These are phyloP conservation scores for Clarias laeviceps DNA, from an alignment of 2,797 vertebrate species.

Conservation along the genomic window DNA sequence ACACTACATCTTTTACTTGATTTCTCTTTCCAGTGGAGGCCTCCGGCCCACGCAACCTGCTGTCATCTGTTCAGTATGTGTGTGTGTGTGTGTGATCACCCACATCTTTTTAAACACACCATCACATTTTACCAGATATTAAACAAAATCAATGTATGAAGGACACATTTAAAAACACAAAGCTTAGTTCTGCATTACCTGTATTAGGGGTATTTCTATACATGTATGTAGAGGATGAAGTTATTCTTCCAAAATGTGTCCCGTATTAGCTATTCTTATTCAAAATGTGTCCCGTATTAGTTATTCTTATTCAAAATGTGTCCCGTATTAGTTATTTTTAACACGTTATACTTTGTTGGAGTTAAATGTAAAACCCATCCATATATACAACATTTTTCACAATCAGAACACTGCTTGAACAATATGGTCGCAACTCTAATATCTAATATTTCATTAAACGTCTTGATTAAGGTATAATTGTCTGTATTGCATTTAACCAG, in stretches of 20 bases:
- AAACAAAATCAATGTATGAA: neutral
- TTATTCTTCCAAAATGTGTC: too few species aligned
- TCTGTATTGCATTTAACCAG: neutral
- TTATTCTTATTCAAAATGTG: too few species aligned
- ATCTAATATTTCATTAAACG: neutral
- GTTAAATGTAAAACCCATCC: neutral
- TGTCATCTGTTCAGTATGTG: conserved; percentile 13
- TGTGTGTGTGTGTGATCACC: neutral
- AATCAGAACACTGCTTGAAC: neutral
- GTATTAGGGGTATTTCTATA: too few species aligned
- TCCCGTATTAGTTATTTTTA: neutral
- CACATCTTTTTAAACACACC: neutral
- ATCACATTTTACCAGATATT: neutral
- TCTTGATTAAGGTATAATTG: neutral
- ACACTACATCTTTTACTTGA: neutral
- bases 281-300: too few species aligned
- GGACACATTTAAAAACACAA: neutral
- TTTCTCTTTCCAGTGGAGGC: conserved; percentile 5
- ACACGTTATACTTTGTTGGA: neutral
- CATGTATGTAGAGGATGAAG: neutral
- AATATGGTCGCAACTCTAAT: neutral
- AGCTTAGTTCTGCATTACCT: neutral
- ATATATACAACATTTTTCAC: too few species aligned
- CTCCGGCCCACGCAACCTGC: neutral
- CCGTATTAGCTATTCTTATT: too few species aligned